Evolutionary conservation across 2,888 invertebrate species (phyloP).

Genomic region (Temnothorax rugatulus): DNA sequence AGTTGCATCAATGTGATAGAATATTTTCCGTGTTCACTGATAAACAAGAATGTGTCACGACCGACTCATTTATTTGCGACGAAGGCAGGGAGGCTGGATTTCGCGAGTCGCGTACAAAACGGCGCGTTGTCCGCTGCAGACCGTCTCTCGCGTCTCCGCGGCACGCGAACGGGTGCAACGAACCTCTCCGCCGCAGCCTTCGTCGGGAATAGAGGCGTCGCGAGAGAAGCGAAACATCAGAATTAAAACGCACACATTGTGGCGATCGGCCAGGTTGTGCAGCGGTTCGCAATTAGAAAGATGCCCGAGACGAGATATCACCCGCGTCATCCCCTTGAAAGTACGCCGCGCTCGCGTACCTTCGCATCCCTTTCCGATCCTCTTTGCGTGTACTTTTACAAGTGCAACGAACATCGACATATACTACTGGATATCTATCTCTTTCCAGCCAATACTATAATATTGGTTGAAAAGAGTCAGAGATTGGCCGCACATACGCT

Average conservation of each 20-base stretch:
- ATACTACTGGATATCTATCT: too few species aligned
- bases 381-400: background rate
- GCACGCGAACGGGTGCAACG: constrained; percentile 48
- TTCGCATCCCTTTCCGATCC: constrained; percentile 11
- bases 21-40: background rate
- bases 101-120: constrained; percentile 34
- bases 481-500: too few species aligned
- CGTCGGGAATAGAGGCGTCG: constrained; percentile 14
- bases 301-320: background rate
- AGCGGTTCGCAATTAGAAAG: constrained; percentile 26
- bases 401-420: constrained; percentile 25
- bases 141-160: constrained; percentile 23
- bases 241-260: constrained; percentile 2
- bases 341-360: background rate
- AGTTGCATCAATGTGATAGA: background rate
- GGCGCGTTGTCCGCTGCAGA: constrained; percentile 20
- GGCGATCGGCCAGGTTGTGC: constrained; percentile 9
- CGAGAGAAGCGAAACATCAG: constrained; percentile 10
- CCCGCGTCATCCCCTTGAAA: constrained; percentile 2
- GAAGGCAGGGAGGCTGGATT: background rate
- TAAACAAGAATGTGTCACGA: background rate
- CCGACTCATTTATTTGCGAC: background rate
- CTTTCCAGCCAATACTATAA: too few species aligned
- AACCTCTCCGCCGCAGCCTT: constrained; percentile 39
- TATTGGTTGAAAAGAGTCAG: too few species aligned